These are phyloP conservation scores for Tachycineta bicolor DNA, from an alignment of 2,113 vertebrate genomes.

Conservation along the genomic window DNA sequence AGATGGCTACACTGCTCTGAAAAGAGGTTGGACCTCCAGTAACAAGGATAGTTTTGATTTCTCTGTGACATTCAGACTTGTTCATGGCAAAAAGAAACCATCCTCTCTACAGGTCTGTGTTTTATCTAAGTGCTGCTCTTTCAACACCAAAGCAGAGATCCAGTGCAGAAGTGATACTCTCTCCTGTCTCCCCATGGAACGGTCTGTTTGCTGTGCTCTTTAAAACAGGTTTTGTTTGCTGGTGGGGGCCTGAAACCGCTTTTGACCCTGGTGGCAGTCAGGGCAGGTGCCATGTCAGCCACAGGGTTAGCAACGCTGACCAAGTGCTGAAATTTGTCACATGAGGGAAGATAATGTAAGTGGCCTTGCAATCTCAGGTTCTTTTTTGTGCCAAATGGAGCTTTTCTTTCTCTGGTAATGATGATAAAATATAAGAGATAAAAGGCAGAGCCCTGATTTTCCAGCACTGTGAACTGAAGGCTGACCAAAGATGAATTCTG, in stretches of 20 bases:
- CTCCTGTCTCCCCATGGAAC: not conserved
- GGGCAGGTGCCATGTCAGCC: not conserved
- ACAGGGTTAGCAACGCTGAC: not conserved
- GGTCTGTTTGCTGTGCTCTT: rapidly evolving
- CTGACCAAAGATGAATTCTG: not conserved
- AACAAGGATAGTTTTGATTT: not conserved
- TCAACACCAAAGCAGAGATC: not conserved
- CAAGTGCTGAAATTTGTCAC: not conserved
- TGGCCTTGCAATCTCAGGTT: not conserved
- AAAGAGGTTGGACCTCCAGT: not conserved
- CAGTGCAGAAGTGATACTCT: not conserved
- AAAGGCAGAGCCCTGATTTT: not conserved
- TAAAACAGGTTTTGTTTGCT: not conserved
- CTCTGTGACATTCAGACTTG: not conserved
- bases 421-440: not conserved
- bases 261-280: not conserved
- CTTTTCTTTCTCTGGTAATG: not conserved
- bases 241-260: not conserved
- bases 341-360: not conserved
- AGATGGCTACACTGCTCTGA: not conserved
- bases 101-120: not conserved
- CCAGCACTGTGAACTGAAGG: not conserved
- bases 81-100: not conserved
- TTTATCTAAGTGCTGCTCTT: not conserved
- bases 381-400: not conserved